Evolutionary conservation across 2,888 invertebrate species (phyloP).

Genomic region (Papilio gigon): DNA sequence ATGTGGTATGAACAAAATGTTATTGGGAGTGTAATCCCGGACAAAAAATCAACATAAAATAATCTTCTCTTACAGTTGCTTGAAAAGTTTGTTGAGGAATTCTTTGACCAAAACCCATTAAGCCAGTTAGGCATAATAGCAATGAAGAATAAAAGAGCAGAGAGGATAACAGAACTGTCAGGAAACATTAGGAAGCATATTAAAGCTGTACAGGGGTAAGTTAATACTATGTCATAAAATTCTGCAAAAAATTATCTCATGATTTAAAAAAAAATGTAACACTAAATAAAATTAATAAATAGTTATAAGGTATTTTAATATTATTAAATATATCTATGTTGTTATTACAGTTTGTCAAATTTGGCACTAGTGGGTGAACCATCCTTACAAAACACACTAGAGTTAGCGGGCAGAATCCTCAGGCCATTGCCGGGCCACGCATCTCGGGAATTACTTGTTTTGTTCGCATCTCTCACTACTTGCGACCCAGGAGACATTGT

Average conservation of each 20-base stretch:
- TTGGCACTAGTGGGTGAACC: slow-evolving; percentile 93
- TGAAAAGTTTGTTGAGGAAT: slow-evolving; percentile 97
- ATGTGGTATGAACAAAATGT: no score
- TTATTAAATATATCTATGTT: no score
- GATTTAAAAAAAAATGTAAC: no score
- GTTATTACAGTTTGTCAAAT: slow-evolving; percentile 79
- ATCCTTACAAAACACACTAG: slow-evolving; percentile 97
- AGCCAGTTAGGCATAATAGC: slow-evolving; percentile 97
- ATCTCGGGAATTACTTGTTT: slow-evolving; percentile 94
- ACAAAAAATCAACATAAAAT: neutral
- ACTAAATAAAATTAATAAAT: no score
- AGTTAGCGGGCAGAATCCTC: slow-evolving; percentile 91
- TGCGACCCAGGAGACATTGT: slow-evolving; percentile 98
- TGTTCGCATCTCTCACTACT: slow-evolving; percentile 97
- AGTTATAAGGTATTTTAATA: no score
- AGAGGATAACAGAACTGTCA: slow-evolving; percentile 94
- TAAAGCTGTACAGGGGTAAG: slow-evolving; percentile 84
- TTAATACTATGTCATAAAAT: slow-evolving; percentile 15
- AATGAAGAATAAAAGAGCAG: slow-evolving; percentile 96
- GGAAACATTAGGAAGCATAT: slow-evolving; percentile 92
- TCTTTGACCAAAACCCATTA: slow-evolving; percentile 99
- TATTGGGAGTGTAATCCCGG: no score
- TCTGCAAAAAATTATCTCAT: no score
- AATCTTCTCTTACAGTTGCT: slow-evolving; percentile 85
- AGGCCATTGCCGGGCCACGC: slow-evolving; percentile 96